phyloP scores from a whole-genome alignment of 2,113 vertebrate genomes.

The Chaetops frenatus region DNA sequence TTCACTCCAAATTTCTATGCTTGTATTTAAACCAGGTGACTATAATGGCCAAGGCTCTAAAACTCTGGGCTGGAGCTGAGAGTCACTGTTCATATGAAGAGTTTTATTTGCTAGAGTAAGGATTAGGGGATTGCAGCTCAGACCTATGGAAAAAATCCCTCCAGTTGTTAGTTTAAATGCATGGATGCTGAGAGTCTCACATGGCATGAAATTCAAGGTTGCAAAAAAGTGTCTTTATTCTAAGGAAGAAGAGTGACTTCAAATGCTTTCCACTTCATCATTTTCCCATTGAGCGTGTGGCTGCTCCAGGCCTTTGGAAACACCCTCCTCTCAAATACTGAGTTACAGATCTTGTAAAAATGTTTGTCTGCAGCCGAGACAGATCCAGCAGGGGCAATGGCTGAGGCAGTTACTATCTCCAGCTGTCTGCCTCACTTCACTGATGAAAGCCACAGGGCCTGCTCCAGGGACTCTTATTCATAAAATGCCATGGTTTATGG shows the following conservation, averaged over 20 bases:
- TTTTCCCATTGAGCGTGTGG: neutral
- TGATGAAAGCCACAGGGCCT: neutral
- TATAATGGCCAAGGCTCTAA: constrained; percentile 10
- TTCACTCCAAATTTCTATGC: constrained; percentile 44
- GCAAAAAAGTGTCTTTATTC: neutral
- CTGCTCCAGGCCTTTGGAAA: neutral
- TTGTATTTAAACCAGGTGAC: constrained; percentile 56
- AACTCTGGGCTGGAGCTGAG: neutral
- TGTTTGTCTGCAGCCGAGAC: neutral
- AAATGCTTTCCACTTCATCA: neutral
- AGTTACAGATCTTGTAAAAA: constrained; percentile 32
- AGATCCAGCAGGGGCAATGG: neutral
- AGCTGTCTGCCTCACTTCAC: neutral
- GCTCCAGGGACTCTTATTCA: neutral
- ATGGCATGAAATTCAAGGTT: neutral
- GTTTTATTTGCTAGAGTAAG: neutral
- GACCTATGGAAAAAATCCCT: neutral
- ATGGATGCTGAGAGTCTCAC: neutral
- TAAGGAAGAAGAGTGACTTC: neutral
- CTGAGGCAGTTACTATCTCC: constrained; percentile 14
- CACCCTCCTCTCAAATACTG: neutral
- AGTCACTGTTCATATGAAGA: neutral
- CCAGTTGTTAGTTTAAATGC: neutral
- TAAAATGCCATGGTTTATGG: neutral
- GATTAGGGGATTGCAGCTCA: neutral